Percentiles rank a stretch among this genome's conserved stretches.
Conservation (phyloP, 1,140 invertebrate species). For the Lordiphosa clarofinis region DNA sequence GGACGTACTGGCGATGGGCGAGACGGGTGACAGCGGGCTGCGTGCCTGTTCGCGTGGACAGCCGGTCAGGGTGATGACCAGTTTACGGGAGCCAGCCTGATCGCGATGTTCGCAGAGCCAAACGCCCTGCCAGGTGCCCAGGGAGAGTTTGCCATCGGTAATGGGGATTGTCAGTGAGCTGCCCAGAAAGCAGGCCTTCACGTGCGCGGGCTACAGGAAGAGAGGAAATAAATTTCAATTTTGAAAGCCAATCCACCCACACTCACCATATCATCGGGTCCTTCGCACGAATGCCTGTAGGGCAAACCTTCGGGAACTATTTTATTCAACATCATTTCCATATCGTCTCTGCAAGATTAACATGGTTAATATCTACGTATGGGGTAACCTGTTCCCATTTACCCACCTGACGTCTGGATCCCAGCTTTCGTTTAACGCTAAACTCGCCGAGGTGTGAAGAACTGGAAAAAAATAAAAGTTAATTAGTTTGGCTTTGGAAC, state of each 20-base stretch:
- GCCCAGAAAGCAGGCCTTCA: conserved; percentile 97
- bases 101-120: conserved; percentile 99
- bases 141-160: conserved; percentile 95
- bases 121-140: conserved; percentile 98
- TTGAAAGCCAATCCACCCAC: neutral
- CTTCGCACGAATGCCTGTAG: conserved; percentile 97
- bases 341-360: conserved; percentile 87
- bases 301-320: conserved; percentile 97
- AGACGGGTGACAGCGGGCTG: conserved; percentile 90
- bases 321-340: conserved; percentile 99
- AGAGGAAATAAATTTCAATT: neutral
- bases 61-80: conserved; percentile 94
- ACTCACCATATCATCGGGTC: conserved; percentile 97
- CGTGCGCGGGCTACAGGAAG: conserved; percentile 91
- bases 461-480: conserved; percentile 84
- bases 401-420: conserved; percentile 91
- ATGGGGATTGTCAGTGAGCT: conserved; percentile 97
- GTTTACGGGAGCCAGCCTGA: conserved; percentile 94
- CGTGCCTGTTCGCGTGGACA: conserved; percentile 90
- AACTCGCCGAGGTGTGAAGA: conserved; percentile 97
- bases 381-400: neutral
- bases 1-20: conserved; percentile 92
- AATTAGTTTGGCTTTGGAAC: conserved; percentile 47
- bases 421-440: conserved; percentile 98
- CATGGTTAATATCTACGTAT: neutral